Conservation (phyloP, 2,113 vertebrate genomes). For the Melanerpes aurifrons region DNA sequence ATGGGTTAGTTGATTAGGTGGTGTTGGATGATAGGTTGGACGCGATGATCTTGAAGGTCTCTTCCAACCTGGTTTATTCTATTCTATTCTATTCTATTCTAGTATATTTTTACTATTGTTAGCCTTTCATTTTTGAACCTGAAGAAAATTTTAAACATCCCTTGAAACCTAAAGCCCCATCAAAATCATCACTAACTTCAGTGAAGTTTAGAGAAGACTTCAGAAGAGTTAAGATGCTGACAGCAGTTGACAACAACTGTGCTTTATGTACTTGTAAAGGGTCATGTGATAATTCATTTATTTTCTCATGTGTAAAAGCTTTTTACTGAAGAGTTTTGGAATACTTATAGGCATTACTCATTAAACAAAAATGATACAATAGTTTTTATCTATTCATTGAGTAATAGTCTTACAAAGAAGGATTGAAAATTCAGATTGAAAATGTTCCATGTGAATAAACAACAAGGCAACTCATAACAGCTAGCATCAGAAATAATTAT, state of each 20-base stretch:
- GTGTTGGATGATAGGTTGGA: too few relatives aligned
- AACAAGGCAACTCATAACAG: neutral
- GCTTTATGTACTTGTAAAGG: neutral
- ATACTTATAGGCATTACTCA: neutral
- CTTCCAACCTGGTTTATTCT: too few relatives aligned
- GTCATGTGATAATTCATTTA: neutral
- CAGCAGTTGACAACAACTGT: fast-evolving
- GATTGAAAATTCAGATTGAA: neutral
- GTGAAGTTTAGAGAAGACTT: neutral
- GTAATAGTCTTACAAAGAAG: neutral
- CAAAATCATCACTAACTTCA: neutral
- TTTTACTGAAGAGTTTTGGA: neutral
- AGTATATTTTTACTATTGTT: neutral
- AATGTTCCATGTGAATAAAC: neutral
- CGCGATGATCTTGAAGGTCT: too few relatives aligned
- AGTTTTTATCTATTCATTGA: neutral
- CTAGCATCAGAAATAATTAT: neutral
- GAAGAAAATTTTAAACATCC: neutral
- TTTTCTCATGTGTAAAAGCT: neutral
- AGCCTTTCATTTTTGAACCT: neutral
- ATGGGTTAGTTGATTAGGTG: too few relatives aligned
- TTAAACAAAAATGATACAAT: neutral
- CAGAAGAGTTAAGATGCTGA: neutral
- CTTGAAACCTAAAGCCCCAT: neutral
- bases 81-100: too few relatives aligned